Base-by-base conservation (phyloP, 2,888 invertebrate species). In the Lepidochrysops patricia region DNA sequence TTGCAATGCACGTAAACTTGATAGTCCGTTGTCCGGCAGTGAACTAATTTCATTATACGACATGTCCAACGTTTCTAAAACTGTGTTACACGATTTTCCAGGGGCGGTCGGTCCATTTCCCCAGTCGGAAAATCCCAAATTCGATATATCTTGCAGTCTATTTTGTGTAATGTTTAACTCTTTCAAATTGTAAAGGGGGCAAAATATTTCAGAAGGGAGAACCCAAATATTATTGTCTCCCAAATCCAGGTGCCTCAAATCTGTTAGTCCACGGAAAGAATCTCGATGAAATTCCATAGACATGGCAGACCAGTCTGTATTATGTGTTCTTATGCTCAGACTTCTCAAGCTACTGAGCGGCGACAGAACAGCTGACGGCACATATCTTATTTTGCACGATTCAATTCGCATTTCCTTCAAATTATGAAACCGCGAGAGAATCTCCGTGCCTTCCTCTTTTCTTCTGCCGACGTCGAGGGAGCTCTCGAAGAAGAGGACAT, bases 221-320 rank as follows among this genome's bases (percentile, higher is more conserved):
- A 91, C 92, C 94, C 94, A 94, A 68, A 95, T 93, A 74, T 94
- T 94, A 77, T 95, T 95, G 72, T 93, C 93, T 34, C 92, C 93
- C 61, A 95, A 87, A 81, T 95, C 93, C 68, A 95, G 88, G 67
- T 84, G 90, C 68, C 93, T 90, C 48, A 95, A 84, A 72, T 93
- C 92, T 23, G 91, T 90, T 59, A 95, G 86, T 7, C 94, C 92
- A 64, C 93, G 88, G 63, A 95, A 92, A 62, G 94, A 93, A 72
- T 94, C 94, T 48, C 92, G 89, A 71, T 93, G 92, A 64, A 95
- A 89, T 70, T 95, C 94, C 84, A 95, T 90, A 25, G 93, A 93
- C 92, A 94, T 93, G 19, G 94, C 92, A 12, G 94, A 93, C 94
- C 95, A 95, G 73, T 95, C 94, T 27, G 93, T 93, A 76, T 95